Evolutionary conservation across 2,113 vertebrate species (phyloP).

Genomic region (Mormyrus lacerda): DNA sequence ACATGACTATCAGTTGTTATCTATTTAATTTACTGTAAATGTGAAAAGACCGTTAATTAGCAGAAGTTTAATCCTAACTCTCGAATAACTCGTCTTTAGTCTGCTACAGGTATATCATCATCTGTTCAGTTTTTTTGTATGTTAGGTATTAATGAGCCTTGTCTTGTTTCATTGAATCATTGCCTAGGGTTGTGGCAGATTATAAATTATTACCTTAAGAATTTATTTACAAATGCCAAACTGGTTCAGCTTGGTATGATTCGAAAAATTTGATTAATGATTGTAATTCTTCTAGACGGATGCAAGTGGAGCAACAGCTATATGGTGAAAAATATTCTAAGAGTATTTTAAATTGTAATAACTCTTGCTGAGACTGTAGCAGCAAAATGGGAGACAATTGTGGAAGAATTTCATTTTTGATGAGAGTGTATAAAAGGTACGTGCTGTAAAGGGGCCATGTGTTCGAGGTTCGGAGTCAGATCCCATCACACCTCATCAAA

Average conservation of each 20-base stretch:
- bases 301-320: not conserved
- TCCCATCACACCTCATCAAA: not conserved
- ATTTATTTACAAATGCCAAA: not conserved
- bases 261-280: not conserved
- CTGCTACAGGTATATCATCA: not conserved
- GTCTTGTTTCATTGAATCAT: not conserved
- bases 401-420: not conserved
- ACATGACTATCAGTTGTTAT: not conserved
- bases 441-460: not conserved
- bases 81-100: not conserved
- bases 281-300: not conserved
- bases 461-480: not conserved
- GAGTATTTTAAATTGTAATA: not conserved
- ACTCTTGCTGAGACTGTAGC: not conserved
- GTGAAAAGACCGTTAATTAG: slow-evolving; percentile 2
- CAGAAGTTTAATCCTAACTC: not conserved
- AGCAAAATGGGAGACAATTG: not conserved
- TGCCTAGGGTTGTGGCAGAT: not conserved
- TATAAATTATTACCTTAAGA: slow-evolving; percentile 2
- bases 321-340: not conserved
- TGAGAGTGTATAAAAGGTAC: not conserved
- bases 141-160: not conserved
- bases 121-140: not conserved
- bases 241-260: not conserved
- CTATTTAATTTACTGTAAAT: slow-evolving; percentile 8